Percentiles rank a stretch among this genome's conserved stretches.
These are phyloP conservation scores for Chaetura pelagica DNA, from an alignment of 2,113 vertebrate genomes.

Conservation along the genomic window DNA sequence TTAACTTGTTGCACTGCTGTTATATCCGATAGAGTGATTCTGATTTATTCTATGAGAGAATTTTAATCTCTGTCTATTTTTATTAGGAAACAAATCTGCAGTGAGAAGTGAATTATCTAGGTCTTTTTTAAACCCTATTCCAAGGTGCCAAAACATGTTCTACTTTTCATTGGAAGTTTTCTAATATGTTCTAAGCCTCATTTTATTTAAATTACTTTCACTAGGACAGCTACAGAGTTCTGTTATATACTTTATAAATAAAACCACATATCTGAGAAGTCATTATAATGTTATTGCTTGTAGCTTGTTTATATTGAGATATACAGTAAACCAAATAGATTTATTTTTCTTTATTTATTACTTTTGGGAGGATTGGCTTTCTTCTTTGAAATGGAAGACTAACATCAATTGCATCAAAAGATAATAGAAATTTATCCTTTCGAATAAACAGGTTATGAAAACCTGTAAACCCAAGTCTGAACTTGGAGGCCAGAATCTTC, in stretches of 20 bases:
- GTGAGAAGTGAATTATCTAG: neutral
- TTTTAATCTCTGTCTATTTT: neutral
- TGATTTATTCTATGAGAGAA: neutral
- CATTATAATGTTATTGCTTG: neutral
- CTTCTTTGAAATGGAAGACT: neutral
- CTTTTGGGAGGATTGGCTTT: neutral
- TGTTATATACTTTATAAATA: neutral
- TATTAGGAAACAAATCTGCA: neutral
- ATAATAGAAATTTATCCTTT: neutral
- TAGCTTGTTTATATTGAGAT: neutral
- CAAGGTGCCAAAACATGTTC: neutral
- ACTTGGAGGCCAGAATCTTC: neutral
- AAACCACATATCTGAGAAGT: neutral
- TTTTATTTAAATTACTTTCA: neutral
- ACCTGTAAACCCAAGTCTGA: neutral
- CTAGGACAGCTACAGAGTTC: neutral
- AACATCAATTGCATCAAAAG: neutral
- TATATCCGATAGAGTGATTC: neutral
- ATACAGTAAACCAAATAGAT: neutral
- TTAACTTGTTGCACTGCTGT: neutral
- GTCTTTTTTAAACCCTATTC: neutral
- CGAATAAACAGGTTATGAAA: neutral
- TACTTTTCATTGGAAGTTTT: neutral
- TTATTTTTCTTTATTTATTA: neutral
- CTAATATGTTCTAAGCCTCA: neutral